Evolutionary conservation across 2,113 vertebrate species (phyloP).

Genomic region (Gnathonemus echidnorhynchus): DNA sequence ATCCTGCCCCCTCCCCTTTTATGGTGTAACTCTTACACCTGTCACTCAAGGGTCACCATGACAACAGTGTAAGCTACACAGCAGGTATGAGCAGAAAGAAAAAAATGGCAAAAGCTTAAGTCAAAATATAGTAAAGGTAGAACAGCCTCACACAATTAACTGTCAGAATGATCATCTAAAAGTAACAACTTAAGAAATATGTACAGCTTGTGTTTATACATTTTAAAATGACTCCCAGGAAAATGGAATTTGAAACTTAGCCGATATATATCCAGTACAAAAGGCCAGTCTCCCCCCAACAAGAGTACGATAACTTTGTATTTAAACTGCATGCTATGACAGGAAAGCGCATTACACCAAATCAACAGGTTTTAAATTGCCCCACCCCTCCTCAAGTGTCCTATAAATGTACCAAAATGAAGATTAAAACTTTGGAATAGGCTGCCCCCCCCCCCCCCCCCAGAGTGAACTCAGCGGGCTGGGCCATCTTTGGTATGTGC

Average conservation of each 20-base stretch:
- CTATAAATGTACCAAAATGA: constrained; percentile 99
- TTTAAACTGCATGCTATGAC: not conserved
- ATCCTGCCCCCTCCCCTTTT: not conserved
- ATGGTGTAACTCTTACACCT: not conserved
- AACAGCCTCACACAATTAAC: constrained; percentile 55
- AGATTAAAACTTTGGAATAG: constrained; percentile 99
- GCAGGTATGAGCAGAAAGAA: constrained; percentile 34
- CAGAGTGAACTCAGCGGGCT: constrained; percentile 79
- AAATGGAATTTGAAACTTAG: not conserved
- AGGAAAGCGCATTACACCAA: not conserved
- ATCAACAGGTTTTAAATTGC: not conserved
- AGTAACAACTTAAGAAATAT: constrained; percentile 67
- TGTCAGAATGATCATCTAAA: constrained; percentile 57
- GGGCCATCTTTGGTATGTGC: constrained; percentile 98
- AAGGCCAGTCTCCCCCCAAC: constrained; percentile 99
- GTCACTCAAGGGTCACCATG: constrained; percentile 29
- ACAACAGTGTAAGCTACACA: constrained; percentile 43
- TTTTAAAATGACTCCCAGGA: not conserved
- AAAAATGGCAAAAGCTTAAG: constrained; percentile 44
- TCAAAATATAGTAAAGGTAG: constrained; percentile 26
- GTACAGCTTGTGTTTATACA: constrained; percentile 64
- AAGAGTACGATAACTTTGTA: constrained; percentile 58
- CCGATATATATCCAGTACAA: constrained; percentile 69
- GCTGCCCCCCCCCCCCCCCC: constrained; percentile 74
- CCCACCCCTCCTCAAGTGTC: constrained; percentile 57